These are phyloP conservation scores for Holacanthus passer DNA, from an alignment of 2,113 vertebrate genomes.

Conservation along the genomic window DNA sequence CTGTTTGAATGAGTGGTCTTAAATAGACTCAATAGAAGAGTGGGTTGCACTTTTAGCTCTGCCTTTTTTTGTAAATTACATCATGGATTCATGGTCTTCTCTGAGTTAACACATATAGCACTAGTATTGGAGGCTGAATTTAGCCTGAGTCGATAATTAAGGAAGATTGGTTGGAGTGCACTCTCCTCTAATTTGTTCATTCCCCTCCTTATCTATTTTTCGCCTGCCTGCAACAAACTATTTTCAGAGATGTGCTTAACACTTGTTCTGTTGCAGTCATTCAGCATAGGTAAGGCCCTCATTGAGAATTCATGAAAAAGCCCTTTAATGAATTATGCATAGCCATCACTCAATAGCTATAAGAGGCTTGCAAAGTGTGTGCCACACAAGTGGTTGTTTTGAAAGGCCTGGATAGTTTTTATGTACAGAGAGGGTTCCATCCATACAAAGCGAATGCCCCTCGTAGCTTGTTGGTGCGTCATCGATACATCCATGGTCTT, in stretches of 20 bases:
- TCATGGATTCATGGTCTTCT: background rate
- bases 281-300: constrained; percentile 46
- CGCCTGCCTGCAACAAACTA: background rate
- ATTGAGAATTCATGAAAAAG: constrained; percentile 66
- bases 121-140: constrained; percentile 19
- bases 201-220: constrained; percentile 8
- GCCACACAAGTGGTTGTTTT: constrained; percentile 38
- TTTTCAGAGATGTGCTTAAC: constrained; percentile 28
- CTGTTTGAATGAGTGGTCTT: background rate
- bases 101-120: background rate
- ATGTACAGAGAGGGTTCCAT: constrained; percentile 3
- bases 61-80: background rate
- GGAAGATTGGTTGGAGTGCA: constrained; percentile 19
- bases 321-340: constrained; percentile 74
- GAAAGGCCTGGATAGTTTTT: constrained; percentile 26
- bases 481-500: background rate
- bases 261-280: constrained; percentile 26
- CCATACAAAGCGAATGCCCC: background rate
- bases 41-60: background rate
- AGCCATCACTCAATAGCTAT: constrained; percentile 40
- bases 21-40: background rate
- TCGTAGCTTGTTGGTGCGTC: background rate
- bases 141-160: constrained; percentile 34
- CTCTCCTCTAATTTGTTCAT: constrained; percentile 18
- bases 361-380: constrained; percentile 29